Evolutionary conservation across 2,888 invertebrate genomes (phyloP), one percentile per base, ranked within the genome.

Genomic region (Ryuthela nishihirai): DNA sequence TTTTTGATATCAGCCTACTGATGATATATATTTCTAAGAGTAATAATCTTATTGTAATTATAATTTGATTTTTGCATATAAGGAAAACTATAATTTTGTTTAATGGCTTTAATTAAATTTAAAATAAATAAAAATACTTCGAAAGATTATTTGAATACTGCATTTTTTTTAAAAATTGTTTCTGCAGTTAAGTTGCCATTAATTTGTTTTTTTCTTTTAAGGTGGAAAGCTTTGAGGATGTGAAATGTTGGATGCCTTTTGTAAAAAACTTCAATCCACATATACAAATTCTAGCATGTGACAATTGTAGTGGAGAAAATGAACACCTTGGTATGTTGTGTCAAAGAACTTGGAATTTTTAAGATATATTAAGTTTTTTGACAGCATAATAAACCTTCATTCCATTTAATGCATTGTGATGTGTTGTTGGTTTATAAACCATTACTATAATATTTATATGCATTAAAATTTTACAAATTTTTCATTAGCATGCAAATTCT

Each of bases 261-360:
- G 67, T 77, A 6, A 74, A 75, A 54, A 75, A 77, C 54, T 72
- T 77, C 53, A 76, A 79, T 52, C 72, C 76, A 23, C 82, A 82
- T 69, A 78, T 85, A 54, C 78, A 80, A 70, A 74, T 83, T 45
- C 69, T 83, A 43, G 72, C 83, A 9, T 79, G 82, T 70, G 78
- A 81, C 64, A 75, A 75, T 54, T 80, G 32, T 34, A 21, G 17
- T 41, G 15, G 44, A 24, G 55, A 79, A 68, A 72, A 70, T 52
- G 69, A 72, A 43, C 72, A 73, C 20, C 34, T 44, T 40, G 64
- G 66, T 67, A 43, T 15, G 26, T 35, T 36, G 17, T n/a, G 9
- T 15, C 15, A 1, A 4, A 29, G 29, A 10, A 10, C 29, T 29
- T 9, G 29, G 9, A 29, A 23, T 24, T 26, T n/a, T 40, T 40